Evolutionary conservation across 2,888 invertebrate genomes (phyloP), one percentile per base, ranked within the genome.

Genomic region (Dicyrtoma fusca): DNA sequence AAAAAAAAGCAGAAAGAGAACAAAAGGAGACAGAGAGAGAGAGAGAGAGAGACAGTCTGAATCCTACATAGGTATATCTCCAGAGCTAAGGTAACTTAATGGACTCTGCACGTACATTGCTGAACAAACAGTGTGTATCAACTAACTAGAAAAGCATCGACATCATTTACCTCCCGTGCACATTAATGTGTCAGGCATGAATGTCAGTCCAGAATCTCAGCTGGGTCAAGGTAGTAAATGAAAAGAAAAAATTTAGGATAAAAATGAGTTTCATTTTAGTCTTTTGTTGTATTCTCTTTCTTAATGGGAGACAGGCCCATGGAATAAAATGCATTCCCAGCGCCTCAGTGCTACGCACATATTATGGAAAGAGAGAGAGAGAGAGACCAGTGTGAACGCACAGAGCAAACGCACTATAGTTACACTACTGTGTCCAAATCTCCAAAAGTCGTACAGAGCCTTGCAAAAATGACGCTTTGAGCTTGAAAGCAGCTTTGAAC

Each of bases 201-300:
- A 71, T 66, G 59, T 49, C 72, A 66, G 66, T 6, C 45, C 34
- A 64, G 65, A 66, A 66, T 72, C 71, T 61, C 61, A 65, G 72
- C 66, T 72, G 72, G 71, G 72, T 74, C 74, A 74, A 74, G 74
- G 74, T 71, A 69, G 71, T 64, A 74, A 72, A 72, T 68, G 72
- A 74, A 71, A 65, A 72, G 72, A 69, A 72, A 72, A 74, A 69
- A 63, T 74, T 74, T 71, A 71, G 74, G 69, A 71, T 74, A 74
- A 74, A 74, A 74, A 74, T 74, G 74, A 74, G 66, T 74, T 71
- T 74, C 70, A 69, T 71, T 74, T 74, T 64, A 64, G 45, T 63
- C 74, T 64, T 72, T 74, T 74, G 74, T 74, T 65, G 57, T 64
- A 55, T 63, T 68, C 68, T 66, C 23, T 62, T 34, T 53, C 71